Evolutionary conservation across 2,888 invertebrate genomes (phyloP).

Genomic region (Pheosia gnoma): DNA sequence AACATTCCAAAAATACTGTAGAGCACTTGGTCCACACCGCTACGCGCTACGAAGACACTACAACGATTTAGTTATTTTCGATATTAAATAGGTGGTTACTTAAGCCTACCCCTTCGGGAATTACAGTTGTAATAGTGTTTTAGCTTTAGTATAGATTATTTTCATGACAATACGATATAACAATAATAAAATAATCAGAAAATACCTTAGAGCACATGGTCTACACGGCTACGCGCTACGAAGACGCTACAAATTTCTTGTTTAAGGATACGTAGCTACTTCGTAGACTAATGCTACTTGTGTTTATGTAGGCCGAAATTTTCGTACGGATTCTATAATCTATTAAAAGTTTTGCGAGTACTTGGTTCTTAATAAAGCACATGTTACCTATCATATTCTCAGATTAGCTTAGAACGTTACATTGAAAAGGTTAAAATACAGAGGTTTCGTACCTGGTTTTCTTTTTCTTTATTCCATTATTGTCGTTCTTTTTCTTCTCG

Average conservation of each 20-base stretch:
- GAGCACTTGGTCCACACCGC: neutral
- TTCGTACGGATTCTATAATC: no score
- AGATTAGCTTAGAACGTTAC: neutral
- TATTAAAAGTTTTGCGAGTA: no score
- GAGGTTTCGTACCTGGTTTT: conserved; percentile 89
- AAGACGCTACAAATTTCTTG: conserved; percentile 15
- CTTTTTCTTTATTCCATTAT: conserved; percentile 95
- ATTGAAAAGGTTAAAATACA: neutral
- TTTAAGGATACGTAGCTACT: conserved; percentile 18
- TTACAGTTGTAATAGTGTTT: no score
- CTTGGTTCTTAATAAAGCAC: no score
- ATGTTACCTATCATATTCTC: neutral
- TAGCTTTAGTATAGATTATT: no score
- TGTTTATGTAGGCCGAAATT: neutral
- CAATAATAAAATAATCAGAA: neutral
- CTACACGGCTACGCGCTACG: conserved; percentile 14
- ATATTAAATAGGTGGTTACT: no score
- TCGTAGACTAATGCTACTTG: conserved; percentile 2
- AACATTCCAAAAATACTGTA: neutral
- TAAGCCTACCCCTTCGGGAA: no score
- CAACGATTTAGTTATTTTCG: no score
- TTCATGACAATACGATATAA: no score
- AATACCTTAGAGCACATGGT: neutral
- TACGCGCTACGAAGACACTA: no score
- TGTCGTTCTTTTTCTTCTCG: conserved; percentile 92